Conservation (phyloP, 2,888 invertebrate species). For the Monochamus alternatus region DNA sequence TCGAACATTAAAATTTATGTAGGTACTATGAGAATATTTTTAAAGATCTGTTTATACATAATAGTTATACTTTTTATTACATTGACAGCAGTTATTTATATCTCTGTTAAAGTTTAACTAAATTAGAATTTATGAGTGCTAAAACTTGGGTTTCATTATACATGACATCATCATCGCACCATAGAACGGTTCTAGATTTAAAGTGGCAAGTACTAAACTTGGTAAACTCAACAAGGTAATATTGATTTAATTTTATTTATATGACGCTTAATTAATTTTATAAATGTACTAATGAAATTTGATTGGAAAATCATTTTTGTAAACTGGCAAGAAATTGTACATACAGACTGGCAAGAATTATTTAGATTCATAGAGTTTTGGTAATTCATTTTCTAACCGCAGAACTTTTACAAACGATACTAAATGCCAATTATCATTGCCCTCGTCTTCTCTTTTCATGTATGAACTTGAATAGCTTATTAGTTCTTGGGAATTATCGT, state of each 20-base stretch:
- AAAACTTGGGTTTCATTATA: too few species aligned
- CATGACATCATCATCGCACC: too few species aligned
- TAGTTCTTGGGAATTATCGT: conserved; percentile 84
- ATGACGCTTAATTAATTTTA: background rate
- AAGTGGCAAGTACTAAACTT: too few species aligned
- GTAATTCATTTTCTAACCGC: conserved; percentile 81
- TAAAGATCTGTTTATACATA: too few species aligned
- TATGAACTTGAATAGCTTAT: conserved; percentile 84
- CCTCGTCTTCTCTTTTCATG: conserved; percentile 70
- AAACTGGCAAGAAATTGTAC: conserved; percentile 7
- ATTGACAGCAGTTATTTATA: too few species aligned
- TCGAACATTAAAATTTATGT: too few species aligned
- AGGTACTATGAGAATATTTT: too few species aligned
- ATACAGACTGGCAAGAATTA: background rate
- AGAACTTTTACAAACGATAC: conserved; percentile 81
- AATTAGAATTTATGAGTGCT: too few species aligned
- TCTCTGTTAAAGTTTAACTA: too few species aligned
- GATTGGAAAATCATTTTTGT: background rate
- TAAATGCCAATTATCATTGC: conserved; percentile 77
- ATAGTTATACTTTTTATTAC: too few species aligned
- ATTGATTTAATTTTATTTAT: background rate
- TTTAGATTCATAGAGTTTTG: conserved; percentile 77
- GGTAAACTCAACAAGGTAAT: background rate
- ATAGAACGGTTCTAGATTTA: too few species aligned
- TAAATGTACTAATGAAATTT: background rate